Conservation (phyloP, 1,140 invertebrate genomes). For the Nasonia giraulti region DNA sequence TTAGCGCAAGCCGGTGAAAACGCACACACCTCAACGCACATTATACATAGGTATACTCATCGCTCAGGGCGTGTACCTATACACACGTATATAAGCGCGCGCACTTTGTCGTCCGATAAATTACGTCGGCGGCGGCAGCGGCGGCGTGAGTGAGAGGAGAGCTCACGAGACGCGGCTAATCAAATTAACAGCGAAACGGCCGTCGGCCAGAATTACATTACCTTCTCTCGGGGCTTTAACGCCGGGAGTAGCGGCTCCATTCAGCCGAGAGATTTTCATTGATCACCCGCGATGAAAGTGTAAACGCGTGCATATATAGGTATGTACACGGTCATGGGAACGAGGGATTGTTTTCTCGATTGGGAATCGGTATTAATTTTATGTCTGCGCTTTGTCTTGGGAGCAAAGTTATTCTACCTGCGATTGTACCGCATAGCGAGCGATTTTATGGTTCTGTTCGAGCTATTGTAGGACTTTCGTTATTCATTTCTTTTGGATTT, state of each 20-base stretch:
- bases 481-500: neutral
- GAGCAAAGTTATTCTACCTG: neutral
- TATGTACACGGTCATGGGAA: neutral
- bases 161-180: conserved; percentile 16
- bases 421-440: neutral
- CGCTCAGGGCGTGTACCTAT: neutral
- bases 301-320: neutral
- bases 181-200: conserved; percentile 26
- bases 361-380: no score
- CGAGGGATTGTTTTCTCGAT: no score
- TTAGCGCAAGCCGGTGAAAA: no score
- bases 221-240: neutral
- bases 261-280: conserved; percentile 28
- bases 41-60: neutral
- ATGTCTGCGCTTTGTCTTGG: neutral
- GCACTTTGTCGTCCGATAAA: neutral
- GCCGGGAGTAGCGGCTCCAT: neutral
- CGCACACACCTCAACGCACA: no score
- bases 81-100: neutral
- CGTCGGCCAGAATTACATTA: neutral
- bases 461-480: neutral
- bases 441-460: neutral
- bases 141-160: neutral
- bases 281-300: neutral
- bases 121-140: neutral